These are phyloP conservation scores for Atta texana DNA, from an alignment of 1,140 invertebrate genomes.

Conservation along the genomic window DNA sequence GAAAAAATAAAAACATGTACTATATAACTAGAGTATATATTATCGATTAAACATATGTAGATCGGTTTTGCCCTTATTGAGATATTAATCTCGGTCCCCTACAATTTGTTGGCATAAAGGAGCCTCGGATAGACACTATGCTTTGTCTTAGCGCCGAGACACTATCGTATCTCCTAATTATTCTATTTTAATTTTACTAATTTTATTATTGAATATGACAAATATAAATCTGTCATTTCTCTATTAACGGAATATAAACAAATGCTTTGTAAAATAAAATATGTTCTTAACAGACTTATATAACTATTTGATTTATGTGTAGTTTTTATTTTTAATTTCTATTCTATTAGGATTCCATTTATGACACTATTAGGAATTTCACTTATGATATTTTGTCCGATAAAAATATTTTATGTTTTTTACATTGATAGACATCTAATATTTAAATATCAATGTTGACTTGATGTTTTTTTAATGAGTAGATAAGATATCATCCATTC, in stretches of 20 bases:
- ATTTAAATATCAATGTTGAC: constrained; percentile 3
- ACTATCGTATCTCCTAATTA: no score
- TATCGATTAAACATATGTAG: no score
- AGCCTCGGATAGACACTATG: no score
- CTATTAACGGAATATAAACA: not conserved
- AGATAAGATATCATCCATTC: constrained; percentile 31
- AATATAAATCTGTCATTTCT: no score
- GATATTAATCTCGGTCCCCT: no score
- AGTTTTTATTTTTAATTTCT: not conserved
- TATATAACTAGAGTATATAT: no score
- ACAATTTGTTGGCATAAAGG: no score
- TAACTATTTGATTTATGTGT: not conserved
- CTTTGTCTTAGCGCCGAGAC: no score
- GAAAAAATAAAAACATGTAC: no score
- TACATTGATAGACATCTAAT: not conserved
- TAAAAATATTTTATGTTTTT: constrained; percentile 5
- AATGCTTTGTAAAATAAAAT: constrained; percentile 1
- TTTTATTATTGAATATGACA: not conserved
- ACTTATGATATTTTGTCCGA: not conserved
- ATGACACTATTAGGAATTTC: not conserved
- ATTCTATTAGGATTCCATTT: not conserved
- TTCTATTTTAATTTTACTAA: not conserved
- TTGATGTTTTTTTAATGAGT: constrained; percentile 26
- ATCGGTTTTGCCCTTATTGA: no score
- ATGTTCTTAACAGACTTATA: not conserved